Evolutionary conservation across 2,888 invertebrate species (phyloP).

Genomic region (Macaria notata): DNA sequence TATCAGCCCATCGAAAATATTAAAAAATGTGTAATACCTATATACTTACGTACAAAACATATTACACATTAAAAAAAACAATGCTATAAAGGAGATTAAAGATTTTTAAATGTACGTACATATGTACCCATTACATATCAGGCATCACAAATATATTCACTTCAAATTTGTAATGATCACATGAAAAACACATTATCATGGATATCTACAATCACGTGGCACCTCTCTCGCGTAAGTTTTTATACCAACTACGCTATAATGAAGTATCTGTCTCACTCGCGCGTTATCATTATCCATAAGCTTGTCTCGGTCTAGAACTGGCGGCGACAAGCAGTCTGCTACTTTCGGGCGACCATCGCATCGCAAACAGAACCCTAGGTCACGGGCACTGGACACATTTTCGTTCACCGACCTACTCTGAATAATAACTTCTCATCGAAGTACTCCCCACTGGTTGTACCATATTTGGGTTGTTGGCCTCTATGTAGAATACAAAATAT

Average conservation of each 20-base stretch:
- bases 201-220: conserved; percentile 48
- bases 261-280: conserved; percentile 55
- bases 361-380: conserved; percentile 76
- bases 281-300: conserved; percentile 46
- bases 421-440: conserved; percentile 47
- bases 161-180: no score
- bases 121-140: no score
- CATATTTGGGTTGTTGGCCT: conserved; percentile 43
- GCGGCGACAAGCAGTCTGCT: conserved; percentile 81
- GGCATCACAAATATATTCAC: no score
- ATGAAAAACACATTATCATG: no score
- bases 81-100: no score
- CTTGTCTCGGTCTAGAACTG: conserved; percentile 62
- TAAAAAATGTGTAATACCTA: no score
- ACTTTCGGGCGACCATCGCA: conserved; percentile 62
- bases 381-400: conserved; percentile 71
- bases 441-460: conserved; percentile 42
- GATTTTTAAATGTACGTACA: no score
- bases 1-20: no score
- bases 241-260: conserved; percentile 63
- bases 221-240: conserved; percentile 50
- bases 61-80: no score
- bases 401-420: conserved; percentile 46
- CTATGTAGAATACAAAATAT: conserved; percentile 44
- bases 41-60: no score